Base-by-base conservation (phyloP, 2,888 invertebrate genomes). In the Anarsia innoxiella region DNA sequence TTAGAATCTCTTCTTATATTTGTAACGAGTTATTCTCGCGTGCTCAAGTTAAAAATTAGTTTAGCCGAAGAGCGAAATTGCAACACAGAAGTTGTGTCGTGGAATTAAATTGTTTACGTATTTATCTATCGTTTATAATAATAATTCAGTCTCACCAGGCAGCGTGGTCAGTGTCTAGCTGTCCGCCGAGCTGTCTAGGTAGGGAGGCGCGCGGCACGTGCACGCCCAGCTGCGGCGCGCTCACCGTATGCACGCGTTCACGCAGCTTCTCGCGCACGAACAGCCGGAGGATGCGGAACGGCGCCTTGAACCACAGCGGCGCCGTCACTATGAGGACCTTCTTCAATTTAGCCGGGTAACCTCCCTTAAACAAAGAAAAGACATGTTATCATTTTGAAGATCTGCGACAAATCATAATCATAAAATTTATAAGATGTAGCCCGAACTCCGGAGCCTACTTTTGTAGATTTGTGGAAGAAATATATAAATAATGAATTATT, bases 241-340 rank as follows among this genome's bases (percentile, higher is more conserved):
- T 96, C 56, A 97, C 96, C 15, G 97, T 97, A 79, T 93, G 97
- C 45, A 98, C 98, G 59, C 98, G 89, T 77, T 98, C 97, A 49
- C 97, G 89, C 53, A 98, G 86, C 82, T 98, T 98, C 82, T 98
- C 97, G 45, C 96, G 88, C 39, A 98, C 96, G 83, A 98, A 98
- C 56, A 98, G 86, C 37, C 97, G 90, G 36, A 98, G 88, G 64
- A 98, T 96, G 68, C 96, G 95, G 82, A 97, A 98, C 1, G 98
- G 97, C 41, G 97, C 97, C 82, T 96, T 97, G 83, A 98, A 98
- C 98, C 98, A 98, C 67, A 98, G 86, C 36, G 98, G 98, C 31
- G 98, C 97, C 45, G 97, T 97, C 56, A 96, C 97, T 67, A 99
- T 97, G 45, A 98, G 86, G 50, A 99, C 97, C 83, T 97, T 97